These are phyloP conservation scores for Acleris emargana DNA, from an alignment of 2,888 invertebrate species.

Conservation along the genomic window DNA sequence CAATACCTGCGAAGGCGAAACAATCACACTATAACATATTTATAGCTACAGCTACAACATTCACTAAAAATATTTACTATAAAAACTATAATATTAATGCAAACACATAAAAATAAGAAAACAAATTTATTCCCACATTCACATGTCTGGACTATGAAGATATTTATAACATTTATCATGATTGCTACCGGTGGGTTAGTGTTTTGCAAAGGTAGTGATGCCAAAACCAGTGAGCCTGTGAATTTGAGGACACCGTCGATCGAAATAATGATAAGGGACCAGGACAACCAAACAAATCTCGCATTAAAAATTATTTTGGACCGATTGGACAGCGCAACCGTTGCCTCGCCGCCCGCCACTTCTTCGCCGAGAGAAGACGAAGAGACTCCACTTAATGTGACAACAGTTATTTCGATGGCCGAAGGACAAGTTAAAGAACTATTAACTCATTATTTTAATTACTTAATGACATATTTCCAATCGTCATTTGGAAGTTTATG, in stretches of 20 bases:
- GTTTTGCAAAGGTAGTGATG: background rate
- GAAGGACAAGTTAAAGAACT: conserved; percentile 3
- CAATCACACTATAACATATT: conserved; percentile 3
- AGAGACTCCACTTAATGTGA: background rate
- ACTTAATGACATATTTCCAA: background rate
- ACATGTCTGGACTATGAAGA: background rate
- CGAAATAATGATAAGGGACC: background rate
- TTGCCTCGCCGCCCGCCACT: background rate
- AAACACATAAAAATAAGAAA: background rate
- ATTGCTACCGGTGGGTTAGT: background rate
- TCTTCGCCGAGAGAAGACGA: background rate
- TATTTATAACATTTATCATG: background rate
- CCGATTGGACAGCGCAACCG: background rate
- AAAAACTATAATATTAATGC: background rate
- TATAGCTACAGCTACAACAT: background rate
- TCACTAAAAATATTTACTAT: background rate
- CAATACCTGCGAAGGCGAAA: background rate
- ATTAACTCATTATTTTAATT: background rate
- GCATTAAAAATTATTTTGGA: background rate
- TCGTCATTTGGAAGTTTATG: background rate
- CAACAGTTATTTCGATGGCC: background rate
- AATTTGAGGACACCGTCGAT: background rate
- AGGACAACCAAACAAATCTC: background rate
- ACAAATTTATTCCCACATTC: background rate
- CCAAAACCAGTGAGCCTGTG: background rate